Evolutionary conservation across 2,888 invertebrate genomes (phyloP).

Genomic region (Tupiocoris notatus): DNA sequence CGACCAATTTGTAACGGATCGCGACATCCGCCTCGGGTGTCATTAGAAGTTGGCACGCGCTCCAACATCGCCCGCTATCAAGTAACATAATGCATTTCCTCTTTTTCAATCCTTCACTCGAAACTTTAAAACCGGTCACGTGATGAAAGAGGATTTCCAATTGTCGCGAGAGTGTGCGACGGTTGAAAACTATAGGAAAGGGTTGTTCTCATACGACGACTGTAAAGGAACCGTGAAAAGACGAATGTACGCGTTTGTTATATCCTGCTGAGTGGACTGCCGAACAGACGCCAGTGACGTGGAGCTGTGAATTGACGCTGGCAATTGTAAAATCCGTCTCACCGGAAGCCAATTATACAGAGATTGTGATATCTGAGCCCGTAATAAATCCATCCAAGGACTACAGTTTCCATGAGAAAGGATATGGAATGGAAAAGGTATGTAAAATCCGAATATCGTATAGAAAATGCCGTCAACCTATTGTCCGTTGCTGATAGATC

Average conservation of each 20-base stretch:
- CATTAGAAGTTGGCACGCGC: slow-evolving; percentile 36
- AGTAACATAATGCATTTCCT: slow-evolving; percentile 1
- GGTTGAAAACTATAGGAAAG: not conserved
- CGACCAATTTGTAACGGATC: slow-evolving; percentile 39
- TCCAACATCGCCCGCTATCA: slow-evolving; percentile 21
- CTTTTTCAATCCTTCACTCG: slow-evolving; percentile 21
- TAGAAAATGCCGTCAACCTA: too few relatives aligned
- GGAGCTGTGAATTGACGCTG: too few relatives aligned
- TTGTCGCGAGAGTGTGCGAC: not conserved
- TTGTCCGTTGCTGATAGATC: too few relatives aligned
- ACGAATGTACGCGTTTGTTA: not conserved
- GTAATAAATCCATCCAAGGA: too few relatives aligned
- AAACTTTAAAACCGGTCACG: slow-evolving; percentile 38
- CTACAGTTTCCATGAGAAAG: too few relatives aligned
- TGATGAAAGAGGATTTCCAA: not conserved
- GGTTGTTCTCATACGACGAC: not conserved
- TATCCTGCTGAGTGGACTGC: not conserved
- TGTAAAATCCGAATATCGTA: too few relatives aligned
- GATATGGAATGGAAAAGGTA: too few relatives aligned
- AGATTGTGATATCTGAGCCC: too few relatives aligned
- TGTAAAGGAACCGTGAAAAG: not conserved
- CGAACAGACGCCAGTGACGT: too few relatives aligned
- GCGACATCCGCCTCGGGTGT: slow-evolving; percentile 22
- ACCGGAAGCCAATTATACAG: too few relatives aligned
- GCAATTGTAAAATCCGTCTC: too few relatives aligned